phyloP scores from a whole-genome alignment of 2,888 invertebrate species.

The Andrena minutula region DNA sequence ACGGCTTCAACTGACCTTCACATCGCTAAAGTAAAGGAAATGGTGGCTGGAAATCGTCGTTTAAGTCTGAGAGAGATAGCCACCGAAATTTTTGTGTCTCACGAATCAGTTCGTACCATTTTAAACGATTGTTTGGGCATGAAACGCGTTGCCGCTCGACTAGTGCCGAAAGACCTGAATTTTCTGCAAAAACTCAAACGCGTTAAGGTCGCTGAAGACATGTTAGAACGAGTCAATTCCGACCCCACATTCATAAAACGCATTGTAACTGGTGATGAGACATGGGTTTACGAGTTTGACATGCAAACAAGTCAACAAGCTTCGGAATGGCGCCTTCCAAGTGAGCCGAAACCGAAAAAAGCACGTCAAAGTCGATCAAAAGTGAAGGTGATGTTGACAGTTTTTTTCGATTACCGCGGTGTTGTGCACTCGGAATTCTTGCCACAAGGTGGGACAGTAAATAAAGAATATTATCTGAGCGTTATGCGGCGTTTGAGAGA shows the following conservation, averaged over 20 bases:
- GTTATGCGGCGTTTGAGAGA: neutral
- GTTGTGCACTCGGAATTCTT: neutral
- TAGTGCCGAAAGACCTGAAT: too few relatives aligned
- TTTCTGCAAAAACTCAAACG: too few relatives aligned
- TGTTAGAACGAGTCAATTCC: too few relatives aligned
- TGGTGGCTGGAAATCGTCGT: neutral
- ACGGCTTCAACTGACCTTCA: too few relatives aligned
- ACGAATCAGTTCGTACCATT: too few relatives aligned
- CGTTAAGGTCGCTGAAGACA: too few relatives aligned
- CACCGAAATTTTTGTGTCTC: too few relatives aligned
- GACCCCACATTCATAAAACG: too few relatives aligned
- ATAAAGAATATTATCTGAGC: slow-evolving; percentile 8
- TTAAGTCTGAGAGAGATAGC: too few relatives aligned
- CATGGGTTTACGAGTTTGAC: slow-evolving; percentile 24
- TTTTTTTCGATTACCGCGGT: slow-evolving; percentile 15
- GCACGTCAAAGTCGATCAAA: slow-evolving; percentile 4
- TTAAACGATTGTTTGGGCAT: too few relatives aligned
- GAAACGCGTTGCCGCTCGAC: too few relatives aligned
- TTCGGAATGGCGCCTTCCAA: slow-evolving; percentile 15
- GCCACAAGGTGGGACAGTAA: neutral
- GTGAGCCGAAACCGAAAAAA: slow-evolving; percentile 10
- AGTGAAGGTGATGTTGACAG: slow-evolving; percentile 15
- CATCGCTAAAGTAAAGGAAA: too few relatives aligned
- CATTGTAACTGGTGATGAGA: slow-evolving; percentile 19
- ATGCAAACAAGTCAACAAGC: slow-evolving; percentile 16